These are phyloP conservation scores for Masticophis lateralis DNA, from an alignment of 2,797 vertebrate genomes.

Conservation along the genomic window DNA sequence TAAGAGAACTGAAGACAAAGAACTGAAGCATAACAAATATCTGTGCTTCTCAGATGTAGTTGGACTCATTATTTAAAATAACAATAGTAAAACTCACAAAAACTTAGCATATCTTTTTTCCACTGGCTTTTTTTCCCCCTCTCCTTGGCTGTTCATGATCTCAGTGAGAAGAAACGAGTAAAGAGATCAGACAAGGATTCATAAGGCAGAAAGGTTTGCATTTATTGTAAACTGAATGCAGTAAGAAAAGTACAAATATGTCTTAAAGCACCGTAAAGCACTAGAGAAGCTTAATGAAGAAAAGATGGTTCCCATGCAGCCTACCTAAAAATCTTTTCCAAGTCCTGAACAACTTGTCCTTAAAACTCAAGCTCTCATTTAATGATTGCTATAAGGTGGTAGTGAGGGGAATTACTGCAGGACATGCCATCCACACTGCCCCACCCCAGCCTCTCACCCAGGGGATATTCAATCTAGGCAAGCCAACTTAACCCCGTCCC, in stretches of 20 bases:
- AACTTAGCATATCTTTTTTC: neutral
- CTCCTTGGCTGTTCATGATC: neutral
- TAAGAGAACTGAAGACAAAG: slow-evolving; percentile 49
- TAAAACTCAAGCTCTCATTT: neutral
- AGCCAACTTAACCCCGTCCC: neutral
- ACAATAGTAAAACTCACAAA: neutral
- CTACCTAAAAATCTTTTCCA: neutral
- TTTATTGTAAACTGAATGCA: neutral
- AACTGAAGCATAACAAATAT: slow-evolving; percentile 30
- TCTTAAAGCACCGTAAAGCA: neutral
- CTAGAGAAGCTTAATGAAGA: neutral
- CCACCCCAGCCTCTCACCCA: neutral
- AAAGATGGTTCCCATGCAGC: neutral
- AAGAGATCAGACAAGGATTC: neutral
- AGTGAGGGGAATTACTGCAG: neutral
- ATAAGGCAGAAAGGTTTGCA: neutral
- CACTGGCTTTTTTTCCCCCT: neutral
- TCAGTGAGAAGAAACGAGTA: slow-evolving; percentile 5
- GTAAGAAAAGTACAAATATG: neutral
- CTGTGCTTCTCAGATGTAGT: slow-evolving; percentile 41
- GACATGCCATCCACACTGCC: neutral
- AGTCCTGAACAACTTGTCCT: neutral
- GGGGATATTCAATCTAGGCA: neutral
- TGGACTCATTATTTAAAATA: neutral
- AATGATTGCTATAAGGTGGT: neutral